These are phyloP conservation scores for Leucophenga montana DNA, from an alignment of 2,888 invertebrate genomes.

Conservation along the genomic window DNA sequence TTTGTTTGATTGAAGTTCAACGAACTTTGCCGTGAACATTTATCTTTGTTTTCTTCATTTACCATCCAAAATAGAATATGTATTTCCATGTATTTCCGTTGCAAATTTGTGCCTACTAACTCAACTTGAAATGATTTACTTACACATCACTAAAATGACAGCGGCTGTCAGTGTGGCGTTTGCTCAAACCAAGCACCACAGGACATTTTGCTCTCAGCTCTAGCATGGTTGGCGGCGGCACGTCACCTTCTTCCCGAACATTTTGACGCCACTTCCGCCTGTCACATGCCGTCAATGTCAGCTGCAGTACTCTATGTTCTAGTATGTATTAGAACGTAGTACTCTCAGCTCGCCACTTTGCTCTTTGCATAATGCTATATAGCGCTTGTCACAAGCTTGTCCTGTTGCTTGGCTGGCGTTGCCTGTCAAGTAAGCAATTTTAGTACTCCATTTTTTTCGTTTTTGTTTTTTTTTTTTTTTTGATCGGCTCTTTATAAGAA, in stretches of 20 bases:
- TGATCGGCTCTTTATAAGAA: not conserved
- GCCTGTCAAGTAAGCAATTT: not conserved
- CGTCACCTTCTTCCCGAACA: not conserved
- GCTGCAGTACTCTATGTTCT: not conserved
- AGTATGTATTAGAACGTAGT: not conserved
- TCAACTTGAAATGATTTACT: constrained; percentile 32
- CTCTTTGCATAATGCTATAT: not conserved
- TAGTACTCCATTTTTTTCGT: constrained; percentile 6
- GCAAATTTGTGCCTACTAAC: not conserved
- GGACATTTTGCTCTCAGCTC: no score
- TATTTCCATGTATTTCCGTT: not conserved
- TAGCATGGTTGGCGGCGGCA: constrained; percentile 15
- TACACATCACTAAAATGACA: constrained; percentile 48
- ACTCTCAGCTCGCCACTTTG: not conserved
- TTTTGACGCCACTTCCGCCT: not conserved
- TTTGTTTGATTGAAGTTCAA: no score
- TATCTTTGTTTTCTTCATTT: no score
- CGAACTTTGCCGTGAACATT: no score
- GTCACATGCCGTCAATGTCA: constrained; percentile 22
- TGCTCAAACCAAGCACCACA: constrained; percentile 30
- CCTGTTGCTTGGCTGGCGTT: constrained; percentile 15
- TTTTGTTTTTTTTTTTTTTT: not conserved
- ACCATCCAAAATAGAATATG: no score
- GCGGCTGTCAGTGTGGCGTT: constrained; percentile 59
- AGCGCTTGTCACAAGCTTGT: constrained; percentile 16